Evolutionary conservation across 2,888 invertebrate genomes (phyloP).

Genomic region (Tiliacea citrago): DNA sequence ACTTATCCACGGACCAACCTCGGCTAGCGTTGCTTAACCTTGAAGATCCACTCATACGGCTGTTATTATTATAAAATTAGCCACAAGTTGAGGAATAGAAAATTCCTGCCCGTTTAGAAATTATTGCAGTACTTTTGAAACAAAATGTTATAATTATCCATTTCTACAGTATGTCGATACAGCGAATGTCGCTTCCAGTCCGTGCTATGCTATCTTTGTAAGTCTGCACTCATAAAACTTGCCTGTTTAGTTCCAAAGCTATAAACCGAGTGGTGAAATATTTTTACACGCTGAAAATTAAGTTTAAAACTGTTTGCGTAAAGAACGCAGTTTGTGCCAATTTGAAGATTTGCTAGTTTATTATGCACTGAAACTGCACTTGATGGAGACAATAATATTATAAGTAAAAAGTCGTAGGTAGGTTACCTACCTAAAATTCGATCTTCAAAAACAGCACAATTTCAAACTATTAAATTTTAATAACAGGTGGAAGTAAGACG

Average conservation of each 20-base stretch:
- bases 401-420: too few species aligned
- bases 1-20: too few species aligned
- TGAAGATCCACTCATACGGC: too few species aligned
- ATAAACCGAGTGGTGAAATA: slow-evolving; percentile 69
- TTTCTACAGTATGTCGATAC: too few species aligned
- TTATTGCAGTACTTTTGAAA: not conserved
- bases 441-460: too few species aligned
- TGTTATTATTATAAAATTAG: too few species aligned
- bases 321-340: slow-evolving; percentile 51
- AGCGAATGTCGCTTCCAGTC: slow-evolving; percentile 2
- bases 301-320: slow-evolving; percentile 63
- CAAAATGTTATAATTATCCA: not conserved
- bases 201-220: slow-evolving; percentile 6
- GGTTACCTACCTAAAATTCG: too few species aligned
- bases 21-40: too few species aligned
- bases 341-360: slow-evolving; percentile 49
- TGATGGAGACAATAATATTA: too few species aligned
- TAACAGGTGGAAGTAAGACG: too few species aligned
- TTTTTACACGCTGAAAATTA: slow-evolving; percentile 71
- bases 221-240: slow-evolving; percentile 64
- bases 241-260: slow-evolving; percentile 67
- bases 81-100: not conserved
- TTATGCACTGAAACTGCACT: slow-evolving; percentile 4
- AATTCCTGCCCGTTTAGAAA: not conserved
- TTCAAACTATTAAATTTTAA: too few species aligned